phyloP scores from a whole-genome alignment of 2,797 vertebrate species.

The Pseudochaenichthys georgianus region DNA sequence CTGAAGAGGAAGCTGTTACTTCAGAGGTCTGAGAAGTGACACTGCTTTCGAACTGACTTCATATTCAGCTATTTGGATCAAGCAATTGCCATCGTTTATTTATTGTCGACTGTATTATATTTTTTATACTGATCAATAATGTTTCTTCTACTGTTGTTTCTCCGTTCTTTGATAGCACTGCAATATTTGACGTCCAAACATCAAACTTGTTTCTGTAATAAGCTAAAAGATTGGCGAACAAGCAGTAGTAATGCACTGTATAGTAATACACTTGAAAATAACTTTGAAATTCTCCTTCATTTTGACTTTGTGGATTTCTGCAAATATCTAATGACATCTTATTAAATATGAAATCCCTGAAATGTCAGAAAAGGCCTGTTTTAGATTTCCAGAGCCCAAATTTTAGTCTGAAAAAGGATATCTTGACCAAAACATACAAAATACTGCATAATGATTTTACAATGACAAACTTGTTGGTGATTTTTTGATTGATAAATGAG shows the following conservation, averaged over 20 bases:
- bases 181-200: not conserved
- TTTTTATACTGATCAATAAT: slow-evolving; percentile 33
- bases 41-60: slow-evolving; percentile 28
- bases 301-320: not conserved
- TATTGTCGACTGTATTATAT: slow-evolving; percentile 33
- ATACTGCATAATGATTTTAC: not conserved
- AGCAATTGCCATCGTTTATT: slow-evolving; percentile 34
- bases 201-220: slow-evolving; percentile 12
- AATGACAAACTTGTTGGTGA: not conserved
- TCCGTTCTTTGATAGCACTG: not conserved
- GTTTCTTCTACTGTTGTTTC: not conserved
- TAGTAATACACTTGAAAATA: slow-evolving; percentile 7
- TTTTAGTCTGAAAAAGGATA: not conserved
- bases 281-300: not conserved
- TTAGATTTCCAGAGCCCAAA: not conserved
- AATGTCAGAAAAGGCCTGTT: not conserved
- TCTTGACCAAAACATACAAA: not conserved
- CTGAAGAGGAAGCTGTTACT: slow-evolving; percentile 4
- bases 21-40: not conserved
- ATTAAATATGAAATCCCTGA: not conserved
- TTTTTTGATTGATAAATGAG: too few relatives aligned
- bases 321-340: not conserved
- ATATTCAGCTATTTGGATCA: slow-evolving; percentile 14
- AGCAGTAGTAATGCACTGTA: not conserved
- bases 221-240: not conserved